Base-by-base conservation (phyloP, 2,888 invertebrate genomes). In the Ectemnius lituratus region DNA sequence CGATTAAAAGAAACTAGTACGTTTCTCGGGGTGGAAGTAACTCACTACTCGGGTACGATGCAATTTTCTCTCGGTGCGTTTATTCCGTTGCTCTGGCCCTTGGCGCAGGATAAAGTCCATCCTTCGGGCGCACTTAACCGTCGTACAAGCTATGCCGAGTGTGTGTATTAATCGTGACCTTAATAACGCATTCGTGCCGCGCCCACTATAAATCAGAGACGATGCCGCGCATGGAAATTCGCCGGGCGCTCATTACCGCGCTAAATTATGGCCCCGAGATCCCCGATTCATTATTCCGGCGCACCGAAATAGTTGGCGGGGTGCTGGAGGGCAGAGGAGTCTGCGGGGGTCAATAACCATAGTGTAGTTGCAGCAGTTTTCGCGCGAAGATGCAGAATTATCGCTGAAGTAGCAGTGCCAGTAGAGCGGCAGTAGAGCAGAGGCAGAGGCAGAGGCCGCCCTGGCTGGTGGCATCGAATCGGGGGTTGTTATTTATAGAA, bases 381-480 rank as follows among this genome's bases (percentile, higher is more conserved):
- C 82, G 74, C 73, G 76, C 78, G 79, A 82, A 84, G 85, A 87
- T 85, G 85, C 80, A 84, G 84, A 86, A 84, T 84, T 79, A 67
- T 73, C 78, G 82, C 74, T 73, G 78, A 62, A 49, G 70, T 37
- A 37, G 37, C 37, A 37, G 37, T 37, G 37, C 37, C 37, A 37
- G 37, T 37, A 37, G 37, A 37, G 37, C 37, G 37, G 6, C 37
- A 37, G 37, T 37, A 37, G 37, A 37, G 37, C 37, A 37, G 52
- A 52, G 14, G 16, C 52, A 52, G 52, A 52, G 52, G 52, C 52
- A 52, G 52, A 52, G 52, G 52, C 52, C 62, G 67, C 73, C 72
- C 75, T 72, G 62, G 79, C 82, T 83, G 37, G 88, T 90, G 89
- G 88, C 89, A 87, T 89, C 88, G 88, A 88, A 89, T 88, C 85